These are phyloP conservation scores for Elymnias hypermnestra DNA, from an alignment of 1,140 invertebrate species.

Conservation along the genomic window DNA sequence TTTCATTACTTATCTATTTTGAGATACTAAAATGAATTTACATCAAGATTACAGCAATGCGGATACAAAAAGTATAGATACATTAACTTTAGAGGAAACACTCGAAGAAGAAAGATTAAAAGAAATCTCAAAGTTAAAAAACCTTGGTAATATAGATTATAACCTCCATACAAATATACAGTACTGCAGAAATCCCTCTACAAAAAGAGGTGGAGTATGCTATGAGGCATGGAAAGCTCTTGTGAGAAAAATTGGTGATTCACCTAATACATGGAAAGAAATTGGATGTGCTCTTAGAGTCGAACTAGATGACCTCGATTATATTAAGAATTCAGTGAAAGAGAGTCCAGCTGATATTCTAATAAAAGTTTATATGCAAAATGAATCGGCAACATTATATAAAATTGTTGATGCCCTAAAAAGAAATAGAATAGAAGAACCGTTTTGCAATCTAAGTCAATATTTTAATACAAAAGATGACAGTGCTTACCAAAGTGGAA, in stretches of 20 bases:
- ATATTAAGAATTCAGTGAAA: slow-evolving; percentile 61
- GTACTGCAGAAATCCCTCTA: slow-evolving; percentile 59
- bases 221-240: slow-evolving; percentile 57
- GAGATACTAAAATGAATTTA: too few species aligned
- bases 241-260: slow-evolving; percentile 51
- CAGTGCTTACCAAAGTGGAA: slow-evolving; percentile 63
- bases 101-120: slow-evolving; percentile 44
- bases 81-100: slow-evolving; percentile 47
- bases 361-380: slow-evolving; percentile 63
- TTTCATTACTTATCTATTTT: too few species aligned
- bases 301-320: slow-evolving; percentile 53
- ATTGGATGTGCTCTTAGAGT: slow-evolving; percentile 48
- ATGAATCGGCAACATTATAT: slow-evolving; percentile 66
- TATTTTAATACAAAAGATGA: slow-evolving; percentile 62
- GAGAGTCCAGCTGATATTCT: slow-evolving; percentile 64
- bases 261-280: slow-evolving; percentile 54
- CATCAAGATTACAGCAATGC: too few species aligned
- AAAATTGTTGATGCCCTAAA: slow-evolving; percentile 64
- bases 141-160: slow-evolving; percentile 51
- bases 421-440: slow-evolving; percentile 57
- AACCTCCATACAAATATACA: slow-evolving; percentile 60
- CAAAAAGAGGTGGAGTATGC: slow-evolving; percentile 47
- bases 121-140: slow-evolving; percentile 50
- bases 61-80: slow-evolving; percentile 60
- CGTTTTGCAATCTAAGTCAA: slow-evolving; percentile 45